Conservation (phyloP, 2,113 vertebrate genomes). For the Anoplopoma fimbria region DNA sequence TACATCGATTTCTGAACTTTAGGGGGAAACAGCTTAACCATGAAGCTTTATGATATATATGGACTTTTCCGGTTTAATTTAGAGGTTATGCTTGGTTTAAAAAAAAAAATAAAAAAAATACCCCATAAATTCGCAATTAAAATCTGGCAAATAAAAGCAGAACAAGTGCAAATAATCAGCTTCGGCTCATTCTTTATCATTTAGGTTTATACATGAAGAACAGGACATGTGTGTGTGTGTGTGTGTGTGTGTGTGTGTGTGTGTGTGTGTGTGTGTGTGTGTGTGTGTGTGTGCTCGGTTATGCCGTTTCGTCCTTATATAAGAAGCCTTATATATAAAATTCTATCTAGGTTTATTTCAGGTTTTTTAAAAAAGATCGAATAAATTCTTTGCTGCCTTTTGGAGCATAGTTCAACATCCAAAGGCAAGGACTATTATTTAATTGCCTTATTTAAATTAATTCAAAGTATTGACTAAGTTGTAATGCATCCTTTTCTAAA, state of each 20-base stretch:
- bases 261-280: not conserved
- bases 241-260: not conserved
- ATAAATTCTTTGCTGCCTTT: not conserved
- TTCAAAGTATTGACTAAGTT: not conserved
- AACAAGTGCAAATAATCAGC: not conserved
- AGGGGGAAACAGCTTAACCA: constrained; percentile 46
- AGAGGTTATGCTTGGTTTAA: not conserved
- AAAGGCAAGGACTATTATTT: not conserved
- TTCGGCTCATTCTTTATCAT: not conserved
- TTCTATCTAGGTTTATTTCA: not conserved
- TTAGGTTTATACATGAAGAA: not conserved
- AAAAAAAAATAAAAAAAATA: not conserved
- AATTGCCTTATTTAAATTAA: not conserved
- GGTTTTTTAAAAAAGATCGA: not conserved
- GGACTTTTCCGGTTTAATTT: not conserved
- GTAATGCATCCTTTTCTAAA: not conserved
- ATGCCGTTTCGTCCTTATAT: not conserved
- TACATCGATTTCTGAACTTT: constrained; percentile 70
- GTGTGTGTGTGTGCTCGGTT: not conserved
- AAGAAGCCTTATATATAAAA: not conserved
- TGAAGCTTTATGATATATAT: constrained; percentile 41
- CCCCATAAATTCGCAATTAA: not conserved
- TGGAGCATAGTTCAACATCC: not conserved
- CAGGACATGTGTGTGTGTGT: not conserved
- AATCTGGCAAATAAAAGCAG: not conserved